A percentile compares a stretch with the other conserved stretches of the same genome.
Evolutionary conservation across 2,888 invertebrate species (phyloP).

Genomic region (Coecobrya sp.): DNA sequence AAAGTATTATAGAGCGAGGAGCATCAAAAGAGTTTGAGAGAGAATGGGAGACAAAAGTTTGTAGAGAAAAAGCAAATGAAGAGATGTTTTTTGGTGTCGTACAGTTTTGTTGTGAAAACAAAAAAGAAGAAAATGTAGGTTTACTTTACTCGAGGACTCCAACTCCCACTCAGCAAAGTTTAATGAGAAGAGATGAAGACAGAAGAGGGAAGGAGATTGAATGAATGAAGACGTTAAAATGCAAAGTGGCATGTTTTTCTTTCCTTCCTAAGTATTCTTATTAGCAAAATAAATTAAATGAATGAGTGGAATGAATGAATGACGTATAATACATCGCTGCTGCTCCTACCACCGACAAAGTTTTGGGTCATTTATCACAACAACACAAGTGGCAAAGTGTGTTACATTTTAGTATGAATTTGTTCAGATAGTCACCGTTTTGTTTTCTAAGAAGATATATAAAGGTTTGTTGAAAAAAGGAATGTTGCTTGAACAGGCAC

Average conservation of each 20-base stretch:
- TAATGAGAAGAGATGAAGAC: too few species aligned
- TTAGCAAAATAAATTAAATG: background rate
- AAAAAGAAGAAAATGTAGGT: background rate
- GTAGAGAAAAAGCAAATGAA: constrained; percentile 6
- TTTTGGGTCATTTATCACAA: constrained; percentile 20
- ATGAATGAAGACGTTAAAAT: constrained; percentile 32
- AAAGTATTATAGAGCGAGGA: background rate
- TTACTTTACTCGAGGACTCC: background rate
- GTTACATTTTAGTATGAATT: too few species aligned
- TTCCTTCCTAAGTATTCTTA: background rate
- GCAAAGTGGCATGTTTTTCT: constrained; percentile 35
- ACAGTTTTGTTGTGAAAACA: background rate
- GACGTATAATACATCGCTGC: too few species aligned
- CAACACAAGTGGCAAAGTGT: background rate
- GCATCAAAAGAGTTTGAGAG: too few species aligned
- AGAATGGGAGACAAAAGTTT: background rate
- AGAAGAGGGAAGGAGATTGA: background rate
- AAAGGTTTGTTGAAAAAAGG: background rate
- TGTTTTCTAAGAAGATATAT: background rate
- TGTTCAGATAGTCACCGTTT: too few species aligned
- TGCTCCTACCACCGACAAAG: background rate
- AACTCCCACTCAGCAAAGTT: background rate
- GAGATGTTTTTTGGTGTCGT: background rate
- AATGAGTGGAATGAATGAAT: background rate
- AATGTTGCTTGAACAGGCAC: background rate